A percentile compares a stretch with the other conserved stretches of the same genome.
Evolutionary conservation across 1,140 invertebrate species (phyloP).

Genomic region (Monochamus saltuarius): DNA sequence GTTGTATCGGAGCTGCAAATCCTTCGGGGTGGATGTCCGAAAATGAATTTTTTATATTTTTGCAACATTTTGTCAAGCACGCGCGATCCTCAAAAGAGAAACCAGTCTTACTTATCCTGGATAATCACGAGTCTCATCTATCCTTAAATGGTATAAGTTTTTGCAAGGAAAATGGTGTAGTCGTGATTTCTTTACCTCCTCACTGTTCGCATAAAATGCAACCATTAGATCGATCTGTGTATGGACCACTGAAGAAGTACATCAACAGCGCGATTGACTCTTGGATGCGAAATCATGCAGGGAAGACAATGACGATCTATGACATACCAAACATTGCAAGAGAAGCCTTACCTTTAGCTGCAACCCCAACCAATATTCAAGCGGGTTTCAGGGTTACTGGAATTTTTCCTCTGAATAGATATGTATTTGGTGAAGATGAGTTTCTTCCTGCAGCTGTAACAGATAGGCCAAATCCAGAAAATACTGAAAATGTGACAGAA

Average conservation of each 20-base stretch:
- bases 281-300: conserved; percentile 3
- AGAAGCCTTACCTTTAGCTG: background rate
- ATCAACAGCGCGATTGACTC: conserved; percentile 30
- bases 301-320: conserved; percentile 20
- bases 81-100: conserved; percentile 45
- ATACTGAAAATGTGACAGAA: conserved; percentile 1
- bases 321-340: conserved; percentile 10
- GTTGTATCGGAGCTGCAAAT: conserved; percentile 50
- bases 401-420: conserved; percentile 10
- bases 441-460: conserved; percentile 13
- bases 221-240: conserved; percentile 44
- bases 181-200: too few species aligned
- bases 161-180: too few species aligned
- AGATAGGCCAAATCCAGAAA: conserved; percentile 17
- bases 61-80: conserved; percentile 48
- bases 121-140: too few species aligned
- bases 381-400: conserved; percentile 8
- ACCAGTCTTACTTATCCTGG: conserved; percentile 49
- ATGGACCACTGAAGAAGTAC: conserved; percentile 38
- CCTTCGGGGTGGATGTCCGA: conserved; percentile 55
- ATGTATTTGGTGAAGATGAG: conserved; percentile 17
- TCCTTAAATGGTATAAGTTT: too few species aligned
- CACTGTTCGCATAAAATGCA: too few species aligned
- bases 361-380: background rate
- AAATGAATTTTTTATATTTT: conserved; percentile 49